Conservation (phyloP, 2,113 vertebrate species). For the Serinus canaria region DNA sequence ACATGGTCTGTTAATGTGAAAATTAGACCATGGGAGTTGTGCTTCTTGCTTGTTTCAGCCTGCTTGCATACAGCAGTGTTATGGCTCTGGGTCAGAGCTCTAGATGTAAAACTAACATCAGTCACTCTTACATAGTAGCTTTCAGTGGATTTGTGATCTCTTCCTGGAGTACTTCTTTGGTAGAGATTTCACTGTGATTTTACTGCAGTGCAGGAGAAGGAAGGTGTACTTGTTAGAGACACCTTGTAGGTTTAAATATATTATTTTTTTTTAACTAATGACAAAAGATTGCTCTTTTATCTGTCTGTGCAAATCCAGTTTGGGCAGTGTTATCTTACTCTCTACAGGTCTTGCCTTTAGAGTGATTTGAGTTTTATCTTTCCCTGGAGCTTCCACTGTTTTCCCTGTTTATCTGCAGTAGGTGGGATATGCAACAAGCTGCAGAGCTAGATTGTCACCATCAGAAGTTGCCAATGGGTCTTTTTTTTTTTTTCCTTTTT, state of each 20-base stretch:
- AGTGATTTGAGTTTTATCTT: neutral
- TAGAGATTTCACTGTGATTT: neutral
- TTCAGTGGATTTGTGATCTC: neutral
- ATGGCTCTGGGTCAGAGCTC: neutral
- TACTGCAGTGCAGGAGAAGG: neutral
- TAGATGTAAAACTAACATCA: neutral
- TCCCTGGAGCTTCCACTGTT: neutral
- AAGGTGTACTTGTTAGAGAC: neutral
- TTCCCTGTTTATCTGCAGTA: neutral
- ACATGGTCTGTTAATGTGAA: neutral
- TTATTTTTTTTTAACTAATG: neutral
- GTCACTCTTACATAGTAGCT: neutral
- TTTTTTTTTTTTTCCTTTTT: neutral
- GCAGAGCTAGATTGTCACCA: neutral
- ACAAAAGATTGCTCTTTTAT: neutral
- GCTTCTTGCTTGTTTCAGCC: neutral
- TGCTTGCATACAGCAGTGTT: neutral
- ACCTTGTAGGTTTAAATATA: neutral
- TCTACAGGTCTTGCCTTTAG: neutral
- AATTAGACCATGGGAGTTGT: neutral
- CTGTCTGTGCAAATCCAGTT: neutral
- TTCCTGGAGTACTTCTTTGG: neutral
- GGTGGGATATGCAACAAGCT: neutral
- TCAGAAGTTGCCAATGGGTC: neutral
- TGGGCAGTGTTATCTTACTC: neutral